Base-by-base conservation (phyloP, 2,113 vertebrate genomes). In the Spheniscus mendiculus region DNA sequence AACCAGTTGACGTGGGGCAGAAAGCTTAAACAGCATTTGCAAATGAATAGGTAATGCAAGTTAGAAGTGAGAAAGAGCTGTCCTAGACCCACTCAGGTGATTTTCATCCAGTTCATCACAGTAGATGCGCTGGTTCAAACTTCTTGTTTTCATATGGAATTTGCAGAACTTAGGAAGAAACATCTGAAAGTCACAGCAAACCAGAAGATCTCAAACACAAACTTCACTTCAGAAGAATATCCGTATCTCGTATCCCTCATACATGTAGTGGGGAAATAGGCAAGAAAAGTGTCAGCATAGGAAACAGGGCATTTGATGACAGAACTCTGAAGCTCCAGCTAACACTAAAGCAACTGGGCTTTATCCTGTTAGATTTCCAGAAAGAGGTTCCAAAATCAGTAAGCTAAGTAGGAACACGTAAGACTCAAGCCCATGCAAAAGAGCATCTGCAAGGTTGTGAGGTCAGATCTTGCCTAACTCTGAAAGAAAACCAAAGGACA, bases 401-500 rank as follows among this genome's bases (percentile, higher is more conserved):
- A 55, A 38, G 32, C 47, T 74, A 71, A 61, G 56, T 12, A 86
- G 66, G 65, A 90, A 69, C n/a, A 66, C 4, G 0, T 9, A 95
- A 93, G 87, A 95, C 58, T 87, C 21, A 73, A 94, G 84, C 25
- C 40, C 84, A 58, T 32, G 30, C 34, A 93, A 83, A 74, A 89
- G 14, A 88, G 7, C 27, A 61, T 58, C 27, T 78, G 63, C 61
- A 45, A 94, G 70, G 73, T 1, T 80, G 19, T 49, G 50, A 86
- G 36, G 62, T 69, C 74, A 80, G 85, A 88, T 65, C 71, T 85
- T 65, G 61, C 49, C 82, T 94, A 91, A 87, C 30, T 69, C 67
- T 95, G 65, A 83, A 82, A 94, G 78, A 61, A 95, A 95, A 84
- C 9, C n/a, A 76, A 93, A 70, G 32, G 66, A 72, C 45, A 82